Evolutionary conservation across 1,140 invertebrate genomes (phyloP).

Genomic region (Drosophila oshimai): DNA sequence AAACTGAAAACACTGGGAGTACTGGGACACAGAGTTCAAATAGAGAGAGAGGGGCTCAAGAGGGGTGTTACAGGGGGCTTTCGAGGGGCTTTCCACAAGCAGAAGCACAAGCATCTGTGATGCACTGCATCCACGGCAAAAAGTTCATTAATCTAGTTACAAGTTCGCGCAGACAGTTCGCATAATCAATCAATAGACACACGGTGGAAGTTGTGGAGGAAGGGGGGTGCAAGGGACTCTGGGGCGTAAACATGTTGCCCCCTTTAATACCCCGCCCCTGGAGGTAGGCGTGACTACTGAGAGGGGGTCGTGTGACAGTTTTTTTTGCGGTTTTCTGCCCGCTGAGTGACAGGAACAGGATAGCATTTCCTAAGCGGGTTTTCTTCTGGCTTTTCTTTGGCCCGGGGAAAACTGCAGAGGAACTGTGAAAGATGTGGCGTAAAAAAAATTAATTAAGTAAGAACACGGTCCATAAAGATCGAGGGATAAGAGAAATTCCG

Average conservation of each 20-base stretch:
- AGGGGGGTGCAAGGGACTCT: not conserved
- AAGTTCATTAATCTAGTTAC: conserved; percentile 82
- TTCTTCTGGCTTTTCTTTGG: not conserved
- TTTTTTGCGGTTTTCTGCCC: conserved; percentile 14
- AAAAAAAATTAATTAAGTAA: conserved; percentile 3
- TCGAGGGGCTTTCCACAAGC: not conserved
- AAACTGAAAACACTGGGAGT: not conserved
- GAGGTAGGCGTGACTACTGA: conserved; percentile 2
- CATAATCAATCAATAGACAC: conserved; percentile 79
- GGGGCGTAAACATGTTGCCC: conserved; percentile 26
- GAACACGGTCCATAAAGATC: not conserved
- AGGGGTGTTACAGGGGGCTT: not conserved
- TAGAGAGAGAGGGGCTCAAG: not conserved
- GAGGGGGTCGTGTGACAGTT: conserved; percentile 15
- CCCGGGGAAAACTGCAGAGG: not conserved
- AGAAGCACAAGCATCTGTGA: not conserved
- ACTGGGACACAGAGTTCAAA: not conserved
- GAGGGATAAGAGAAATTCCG: not conserved
- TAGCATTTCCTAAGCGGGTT: conserved; percentile 22
- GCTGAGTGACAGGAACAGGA: conserved; percentile 41
- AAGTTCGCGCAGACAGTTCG: conserved; percentile 78
- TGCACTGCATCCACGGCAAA: conserved; percentile 58
- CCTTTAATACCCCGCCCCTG: not conserved
- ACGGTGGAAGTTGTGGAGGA: not conserved
- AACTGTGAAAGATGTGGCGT: not conserved